Percentiles rank a stretch among this genome's conserved stretches.
Evolutionary conservation across 1,140 invertebrate species (phyloP).

Genomic region (Dolichoris vasculosae): DNA sequence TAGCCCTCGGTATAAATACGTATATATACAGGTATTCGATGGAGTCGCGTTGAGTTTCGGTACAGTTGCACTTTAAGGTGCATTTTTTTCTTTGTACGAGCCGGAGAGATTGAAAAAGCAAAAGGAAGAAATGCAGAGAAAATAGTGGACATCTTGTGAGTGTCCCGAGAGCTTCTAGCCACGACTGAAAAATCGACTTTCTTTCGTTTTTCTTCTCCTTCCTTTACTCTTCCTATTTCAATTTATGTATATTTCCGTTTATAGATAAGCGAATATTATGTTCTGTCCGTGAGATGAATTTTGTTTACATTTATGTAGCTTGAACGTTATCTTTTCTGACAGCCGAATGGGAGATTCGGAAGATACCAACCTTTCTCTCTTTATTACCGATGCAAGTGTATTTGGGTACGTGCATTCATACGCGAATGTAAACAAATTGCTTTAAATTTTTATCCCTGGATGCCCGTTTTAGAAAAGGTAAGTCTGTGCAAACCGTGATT

Average conservation of each 20-base stretch:
- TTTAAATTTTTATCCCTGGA: conserved; percentile 16
- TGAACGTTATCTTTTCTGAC: neutral
- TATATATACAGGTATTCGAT: too few relatives aligned
- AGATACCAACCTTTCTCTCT: too few relatives aligned
- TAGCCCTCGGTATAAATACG: too few relatives aligned
- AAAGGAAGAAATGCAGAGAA: too few relatives aligned
- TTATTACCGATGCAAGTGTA: too few relatives aligned
- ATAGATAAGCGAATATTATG: neutral
- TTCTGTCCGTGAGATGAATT: conserved; percentile 11
- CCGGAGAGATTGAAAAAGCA: neutral
- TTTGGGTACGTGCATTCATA: too few relatives aligned
- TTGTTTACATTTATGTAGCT: neutral
- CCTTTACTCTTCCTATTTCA: neutral
- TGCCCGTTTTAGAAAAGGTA: neutral
- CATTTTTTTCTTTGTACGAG: too few relatives aligned
- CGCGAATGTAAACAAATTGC: conserved; percentile 12
- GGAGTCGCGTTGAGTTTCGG: too few relatives aligned
- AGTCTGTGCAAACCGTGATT: neutral
- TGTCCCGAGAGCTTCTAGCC: neutral
- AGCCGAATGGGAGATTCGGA: too few relatives aligned
- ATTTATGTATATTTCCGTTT: neutral
- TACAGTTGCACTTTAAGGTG: too few relatives aligned
- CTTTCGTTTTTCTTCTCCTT: neutral
- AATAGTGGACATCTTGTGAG: too few relatives aligned
- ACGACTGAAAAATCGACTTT: conserved; percentile 1